A percentile compares a stretch with the other conserved stretches of the same genome.
phyloP scores from a whole-genome alignment of 2,113 vertebrate species.

The Pteropus alecto region DNA sequence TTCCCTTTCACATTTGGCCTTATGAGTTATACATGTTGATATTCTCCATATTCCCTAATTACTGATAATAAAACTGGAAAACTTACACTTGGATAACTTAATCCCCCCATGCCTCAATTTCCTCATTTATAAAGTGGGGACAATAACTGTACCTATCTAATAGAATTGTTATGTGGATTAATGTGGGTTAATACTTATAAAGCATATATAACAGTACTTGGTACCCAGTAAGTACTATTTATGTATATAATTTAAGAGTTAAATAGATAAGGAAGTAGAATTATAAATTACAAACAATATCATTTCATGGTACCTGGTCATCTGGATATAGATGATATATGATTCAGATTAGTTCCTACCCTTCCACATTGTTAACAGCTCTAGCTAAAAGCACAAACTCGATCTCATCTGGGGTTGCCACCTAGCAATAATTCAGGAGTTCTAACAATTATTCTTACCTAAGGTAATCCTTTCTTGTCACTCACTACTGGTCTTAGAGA shows the following conservation, averaged over 20 bases:
- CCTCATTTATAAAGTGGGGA: neutral
- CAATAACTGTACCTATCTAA: neutral
- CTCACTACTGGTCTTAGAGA: neutral
- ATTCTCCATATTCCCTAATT: neutral
- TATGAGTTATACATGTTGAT: neutral
- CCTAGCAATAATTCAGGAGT: neutral
- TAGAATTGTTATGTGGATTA: neutral
- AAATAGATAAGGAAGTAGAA: neutral
- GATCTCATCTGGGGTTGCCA: neutral
- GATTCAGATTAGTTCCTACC: neutral
- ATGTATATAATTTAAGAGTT: neutral
- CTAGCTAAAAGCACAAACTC: neutral
- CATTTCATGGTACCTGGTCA: neutral
- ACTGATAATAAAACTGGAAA: neutral
- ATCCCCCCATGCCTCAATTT: neutral
- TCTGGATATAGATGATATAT: neutral
- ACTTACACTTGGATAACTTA: neutral
- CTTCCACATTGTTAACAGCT: neutral
- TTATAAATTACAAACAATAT: neutral
- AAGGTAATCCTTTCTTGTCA: neutral
- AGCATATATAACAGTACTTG: neutral
- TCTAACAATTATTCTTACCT: neutral
- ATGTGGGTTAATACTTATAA: slow-evolving; percentile 6
- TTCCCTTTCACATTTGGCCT: neutral
- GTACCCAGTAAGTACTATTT: neutral